A percentile compares a stretch with the other conserved stretches of the same genome.
These are phyloP conservation scores for Prietella phreatophila DNA, from an alignment of 2,113 vertebrate genomes.

Conservation along the genomic window DNA sequence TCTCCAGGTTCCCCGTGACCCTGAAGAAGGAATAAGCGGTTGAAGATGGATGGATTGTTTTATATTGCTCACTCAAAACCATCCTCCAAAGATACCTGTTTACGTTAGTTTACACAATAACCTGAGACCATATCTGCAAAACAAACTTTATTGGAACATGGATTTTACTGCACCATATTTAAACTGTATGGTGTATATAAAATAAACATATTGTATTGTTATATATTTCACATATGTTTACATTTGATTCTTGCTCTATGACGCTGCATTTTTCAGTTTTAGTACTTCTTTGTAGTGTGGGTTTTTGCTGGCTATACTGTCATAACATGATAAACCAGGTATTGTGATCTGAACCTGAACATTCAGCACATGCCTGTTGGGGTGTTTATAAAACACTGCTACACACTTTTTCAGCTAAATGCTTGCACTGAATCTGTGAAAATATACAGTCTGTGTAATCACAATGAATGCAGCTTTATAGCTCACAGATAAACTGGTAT, in stretches of 20 bases:
- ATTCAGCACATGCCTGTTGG: not conserved
- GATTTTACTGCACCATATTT: not conserved
- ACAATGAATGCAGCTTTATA: not conserved
- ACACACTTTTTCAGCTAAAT: not conserved
- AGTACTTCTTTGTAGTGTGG: not conserved
- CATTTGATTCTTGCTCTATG: not conserved
- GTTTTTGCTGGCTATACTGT: not conserved
- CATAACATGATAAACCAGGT: not conserved
- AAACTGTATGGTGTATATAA: not conserved
- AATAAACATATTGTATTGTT: not conserved
- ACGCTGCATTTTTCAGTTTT: not conserved
- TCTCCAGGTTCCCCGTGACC: too few relatives aligned
- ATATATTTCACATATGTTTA: not conserved
- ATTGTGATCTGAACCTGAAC: not conserved
- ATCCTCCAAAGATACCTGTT: too few relatives aligned
- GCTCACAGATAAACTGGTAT: not conserved
- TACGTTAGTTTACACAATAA: too few relatives aligned
- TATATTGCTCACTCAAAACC: too few relatives aligned
- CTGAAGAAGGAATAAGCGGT: too few relatives aligned
- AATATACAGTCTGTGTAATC: not conserved
- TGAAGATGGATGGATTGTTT: too few relatives aligned
- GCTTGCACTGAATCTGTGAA: not conserved
- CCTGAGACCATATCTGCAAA: too few relatives aligned
- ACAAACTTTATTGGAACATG: not conserved
- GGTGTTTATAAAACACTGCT: not conserved